Evolutionary conservation across 2,888 invertebrate genomes (phyloP), one percentile per base, ranked within the genome.

Genomic region (Pachymerium ferrugineum): DNA sequence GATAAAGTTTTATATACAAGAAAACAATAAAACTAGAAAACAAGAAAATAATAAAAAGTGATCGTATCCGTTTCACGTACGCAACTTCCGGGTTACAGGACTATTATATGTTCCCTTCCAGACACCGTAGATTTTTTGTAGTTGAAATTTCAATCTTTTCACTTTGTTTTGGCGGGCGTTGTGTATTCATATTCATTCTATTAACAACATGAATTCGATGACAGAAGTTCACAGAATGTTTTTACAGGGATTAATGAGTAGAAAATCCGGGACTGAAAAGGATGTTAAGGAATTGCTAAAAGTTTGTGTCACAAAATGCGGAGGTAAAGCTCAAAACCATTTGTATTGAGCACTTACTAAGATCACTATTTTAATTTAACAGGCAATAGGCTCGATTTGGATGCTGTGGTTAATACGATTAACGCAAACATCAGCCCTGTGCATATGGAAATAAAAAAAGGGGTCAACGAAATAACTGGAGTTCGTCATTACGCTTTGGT

Each of bases 391-490:
- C 8, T 8, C 12, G 62, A 16, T 16, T 38, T 71, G 8, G 38
- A 71, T 3, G 25, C 1, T 10, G 80, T 80, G 78, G 80, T 82
- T 0, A 77, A 77, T 3, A 77, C 77, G 5, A 80, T 81, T 30
- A 82, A 82, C 74, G 68, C 35, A 25, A 76, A 78, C 31, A 78
- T 82, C 14, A 74, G 76, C 12, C 79, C 79, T 10, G 77, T 82
- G 42, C 80, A 80, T 68, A 78, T 82, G 79, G 80, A 81, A 69
- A 80, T 82, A 14, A 79, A 78, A 76, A 81, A 81, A 76, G 81
- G 80, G 4, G 75, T 80, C 3, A 79, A 80, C 77, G 82, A 82
- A 76, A 77, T 79, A 5, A 79, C 79, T 74, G 81, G 81, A 5
- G 73, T 76, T 10, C 78, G 78, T 30, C 80, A 76, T 73, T 82